phyloP scores from a whole-genome alignment of 2,113 vertebrate genomes.

The Sturnira hondurensis region DNA sequence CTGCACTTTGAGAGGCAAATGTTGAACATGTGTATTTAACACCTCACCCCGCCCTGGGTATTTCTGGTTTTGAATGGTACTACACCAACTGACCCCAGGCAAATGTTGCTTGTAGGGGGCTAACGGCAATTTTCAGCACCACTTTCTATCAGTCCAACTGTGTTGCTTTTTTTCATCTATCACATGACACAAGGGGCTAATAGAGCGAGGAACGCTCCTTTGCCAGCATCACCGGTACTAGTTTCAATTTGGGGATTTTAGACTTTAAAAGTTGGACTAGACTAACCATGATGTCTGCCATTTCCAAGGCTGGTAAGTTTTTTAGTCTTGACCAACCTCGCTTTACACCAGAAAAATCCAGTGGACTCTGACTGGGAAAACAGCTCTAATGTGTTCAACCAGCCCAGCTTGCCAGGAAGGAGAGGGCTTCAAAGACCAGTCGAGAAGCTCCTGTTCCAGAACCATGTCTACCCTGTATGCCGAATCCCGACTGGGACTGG shows the following conservation, averaged over 20 bases:
- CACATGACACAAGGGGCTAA: not conserved
- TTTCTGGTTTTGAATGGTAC: not conserved
- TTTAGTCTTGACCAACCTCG: not conserved
- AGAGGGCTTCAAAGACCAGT: not conserved
- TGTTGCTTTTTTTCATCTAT: not conserved
- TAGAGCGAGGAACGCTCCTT: not conserved
- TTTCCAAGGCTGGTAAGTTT: not conserved
- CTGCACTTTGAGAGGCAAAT: not conserved
- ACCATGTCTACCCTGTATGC: not conserved
- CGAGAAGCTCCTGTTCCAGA: not conserved
- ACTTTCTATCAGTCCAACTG: not conserved
- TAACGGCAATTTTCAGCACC: not conserved
- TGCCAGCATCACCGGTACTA: not conserved
- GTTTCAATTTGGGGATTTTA: not conserved
- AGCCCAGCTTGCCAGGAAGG: not conserved
- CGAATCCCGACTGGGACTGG: not conserved
- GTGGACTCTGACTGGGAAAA: not conserved
- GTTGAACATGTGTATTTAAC: not conserved
- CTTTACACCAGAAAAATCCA: slow-evolving; percentile 19
- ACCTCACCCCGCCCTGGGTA: no score
- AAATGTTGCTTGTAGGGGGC: not conserved
- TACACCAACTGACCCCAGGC: not conserved
- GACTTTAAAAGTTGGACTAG: slow-evolving; percentile 10
- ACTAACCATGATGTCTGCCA: not conserved
- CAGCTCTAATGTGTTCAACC: not conserved